A percentile compares a stretch with the other conserved stretches of the same genome.
These are phyloP conservation scores for Ibycter americanus DNA, from an alignment of 2,797 vertebrate genomes.

Conservation along the genomic window DNA sequence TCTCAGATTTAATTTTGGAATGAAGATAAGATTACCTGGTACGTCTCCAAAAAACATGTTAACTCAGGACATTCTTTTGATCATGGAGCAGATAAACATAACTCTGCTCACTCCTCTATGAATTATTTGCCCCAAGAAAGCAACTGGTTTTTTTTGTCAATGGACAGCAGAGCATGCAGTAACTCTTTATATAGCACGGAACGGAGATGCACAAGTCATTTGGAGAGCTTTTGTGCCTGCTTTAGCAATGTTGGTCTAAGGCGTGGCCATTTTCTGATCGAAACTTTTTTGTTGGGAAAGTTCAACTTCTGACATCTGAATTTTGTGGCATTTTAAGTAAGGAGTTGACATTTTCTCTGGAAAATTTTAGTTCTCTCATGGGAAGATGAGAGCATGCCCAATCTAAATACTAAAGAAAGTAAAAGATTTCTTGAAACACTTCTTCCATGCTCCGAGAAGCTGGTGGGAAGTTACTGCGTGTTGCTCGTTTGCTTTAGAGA, in stretches of 20 bases:
- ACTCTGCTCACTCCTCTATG: background rate
- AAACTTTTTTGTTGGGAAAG: background rate
- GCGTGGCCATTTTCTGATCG: rapidly evolving
- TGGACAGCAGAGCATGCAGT: background rate
- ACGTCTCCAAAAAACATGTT: background rate
- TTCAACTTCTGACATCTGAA: background rate
- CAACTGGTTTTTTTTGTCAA: background rate
- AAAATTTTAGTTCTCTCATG: background rate
- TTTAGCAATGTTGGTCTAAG: background rate
- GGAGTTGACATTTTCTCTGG: background rate
- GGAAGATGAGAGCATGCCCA: background rate
- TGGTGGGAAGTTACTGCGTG: background rate
- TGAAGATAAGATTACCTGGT: background rate
- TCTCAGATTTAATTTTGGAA: background rate
- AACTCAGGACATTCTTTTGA: background rate
- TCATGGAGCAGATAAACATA: background rate
- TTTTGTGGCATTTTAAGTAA: background rate
- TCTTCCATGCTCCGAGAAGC: background rate
- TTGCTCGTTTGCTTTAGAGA: background rate
- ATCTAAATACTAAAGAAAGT: background rate
- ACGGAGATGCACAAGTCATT: background rate
- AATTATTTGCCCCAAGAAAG: background rate
- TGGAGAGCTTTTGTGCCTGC: background rate
- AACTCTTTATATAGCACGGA: background rate
- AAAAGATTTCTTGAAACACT: background rate